Conservation (phyloP, 2,888 invertebrate genomes). For the Napeogenes inachia region DNA sequence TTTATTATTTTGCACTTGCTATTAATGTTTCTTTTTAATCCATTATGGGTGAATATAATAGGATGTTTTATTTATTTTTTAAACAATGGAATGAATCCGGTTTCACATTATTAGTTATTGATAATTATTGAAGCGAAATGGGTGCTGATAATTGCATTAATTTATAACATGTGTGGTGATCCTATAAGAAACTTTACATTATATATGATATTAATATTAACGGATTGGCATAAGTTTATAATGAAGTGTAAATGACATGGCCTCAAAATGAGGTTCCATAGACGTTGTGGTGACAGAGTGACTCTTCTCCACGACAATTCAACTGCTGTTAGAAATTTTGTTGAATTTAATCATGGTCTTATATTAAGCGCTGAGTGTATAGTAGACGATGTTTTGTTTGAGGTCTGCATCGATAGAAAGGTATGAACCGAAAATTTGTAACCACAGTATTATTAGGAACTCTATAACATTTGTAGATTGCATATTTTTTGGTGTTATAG, state of each 20-base stretch:
- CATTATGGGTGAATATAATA: slow-evolving; percentile 8
- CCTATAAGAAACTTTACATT: slow-evolving; percentile 5
- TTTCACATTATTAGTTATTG: slow-evolving; percentile 1
- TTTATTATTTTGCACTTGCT: not conserved
- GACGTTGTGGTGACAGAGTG: slow-evolving; percentile 90
- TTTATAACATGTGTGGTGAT: slow-evolving; percentile 11
- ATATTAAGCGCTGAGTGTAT: slow-evolving; percentile 89
- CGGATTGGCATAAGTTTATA: not conserved
- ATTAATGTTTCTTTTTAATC: not conserved
- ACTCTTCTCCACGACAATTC: slow-evolving; percentile 89
- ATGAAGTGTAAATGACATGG: slow-evolving; percentile 4
- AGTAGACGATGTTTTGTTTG: slow-evolving; percentile 88
- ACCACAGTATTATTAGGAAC: not conserved
- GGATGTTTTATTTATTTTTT: not conserved
- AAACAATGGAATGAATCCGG: not conserved
- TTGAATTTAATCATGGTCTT: slow-evolving; percentile 92
- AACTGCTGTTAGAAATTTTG: slow-evolving; percentile 87
- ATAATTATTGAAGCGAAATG: slow-evolving; percentile 16
- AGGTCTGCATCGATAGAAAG: slow-evolving; percentile 92
- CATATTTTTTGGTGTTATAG: not conserved
- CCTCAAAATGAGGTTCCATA: slow-evolving; percentile 80
- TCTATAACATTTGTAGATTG: not conserved
- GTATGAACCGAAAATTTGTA: slow-evolving; percentile 62
- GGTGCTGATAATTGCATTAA: slow-evolving; percentile 23
- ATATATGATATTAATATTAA: slow-evolving; percentile 5